Conservation (phyloP, 92 coral and sea anemone species). For the Paragorgia papillata region DNA sequence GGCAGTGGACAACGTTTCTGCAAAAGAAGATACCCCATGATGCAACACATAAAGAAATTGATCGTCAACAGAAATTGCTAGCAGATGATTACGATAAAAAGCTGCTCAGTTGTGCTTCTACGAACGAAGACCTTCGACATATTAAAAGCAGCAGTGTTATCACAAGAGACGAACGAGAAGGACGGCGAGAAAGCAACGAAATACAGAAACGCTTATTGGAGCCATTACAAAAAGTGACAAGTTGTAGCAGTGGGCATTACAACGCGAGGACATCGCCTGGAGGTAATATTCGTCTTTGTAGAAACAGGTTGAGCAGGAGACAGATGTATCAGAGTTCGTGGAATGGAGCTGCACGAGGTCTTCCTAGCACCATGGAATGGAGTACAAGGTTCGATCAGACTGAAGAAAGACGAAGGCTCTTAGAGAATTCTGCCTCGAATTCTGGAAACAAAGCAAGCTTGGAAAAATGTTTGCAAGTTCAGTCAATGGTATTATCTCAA, state of each 20-base stretch:
- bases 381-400: too few species aligned
- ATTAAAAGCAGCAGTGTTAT: neutral
- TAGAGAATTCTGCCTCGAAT: neutral
- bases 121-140: slow-evolving; percentile 22
- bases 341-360: neutral
- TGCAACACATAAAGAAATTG: slow-evolving; percentile 29
- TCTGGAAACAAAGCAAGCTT: slow-evolving; percentile 1
- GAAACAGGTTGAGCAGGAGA: slow-evolving; percentile 7
- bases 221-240: slow-evolving; percentile 9
- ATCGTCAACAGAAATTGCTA: slow-evolving; percentile 14
- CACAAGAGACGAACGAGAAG: slow-evolving; percentile 3
- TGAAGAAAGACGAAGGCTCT: neutral
- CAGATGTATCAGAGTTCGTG: neutral
- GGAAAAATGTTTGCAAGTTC: slow-evolving; percentile 19
- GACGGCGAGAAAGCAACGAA: neutral
- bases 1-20: slow-evolving; percentile 17
- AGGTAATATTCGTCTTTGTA: neutral
- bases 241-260: slow-evolving; percentile 22
- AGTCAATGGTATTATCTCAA: neutral
- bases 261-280: slow-evolving; percentile 10
- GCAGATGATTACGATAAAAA: slow-evolving; percentile 18
- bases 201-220: slow-evolving; percentile 1
- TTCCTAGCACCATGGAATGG: neutral
- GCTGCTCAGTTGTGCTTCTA: slow-evolving; percentile 7
- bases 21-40: slow-evolving; percentile 20